phyloP scores from a whole-genome alignment of 35 echinoderm and acorn worm genomes.

The Lytechinus variegatus region DNA sequence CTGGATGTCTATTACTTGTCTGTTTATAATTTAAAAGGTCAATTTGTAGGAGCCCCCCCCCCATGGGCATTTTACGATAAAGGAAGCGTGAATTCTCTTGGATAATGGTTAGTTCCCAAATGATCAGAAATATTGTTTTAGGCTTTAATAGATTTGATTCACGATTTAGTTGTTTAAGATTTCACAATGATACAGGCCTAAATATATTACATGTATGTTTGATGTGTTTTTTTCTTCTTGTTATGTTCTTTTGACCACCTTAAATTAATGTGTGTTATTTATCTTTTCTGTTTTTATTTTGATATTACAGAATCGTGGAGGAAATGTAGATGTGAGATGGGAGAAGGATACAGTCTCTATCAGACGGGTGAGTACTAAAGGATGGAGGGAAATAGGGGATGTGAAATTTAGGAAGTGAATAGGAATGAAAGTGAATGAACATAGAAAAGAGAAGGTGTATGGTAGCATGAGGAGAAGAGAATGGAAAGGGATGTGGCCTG shows the following conservation, averaged over 20 bases:
- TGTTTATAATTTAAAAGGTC: not conserved
- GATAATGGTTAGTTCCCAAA: not conserved
- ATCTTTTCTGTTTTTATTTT: not conserved
- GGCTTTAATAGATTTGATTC: too few relatives aligned
- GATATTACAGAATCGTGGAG: not conserved
- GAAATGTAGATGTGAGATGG: conserved; percentile 25
- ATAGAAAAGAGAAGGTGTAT: not conserved
- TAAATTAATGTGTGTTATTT: not conserved
- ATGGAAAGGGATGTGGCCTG: not conserved
- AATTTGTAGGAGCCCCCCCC: not conserved
- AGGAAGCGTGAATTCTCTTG: not conserved
- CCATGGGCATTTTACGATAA: not conserved
- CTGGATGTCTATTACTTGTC: not conserved
- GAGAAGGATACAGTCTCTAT: conserved; percentile 13
- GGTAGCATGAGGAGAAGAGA: not conserved
- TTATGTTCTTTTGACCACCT: too few relatives aligned
- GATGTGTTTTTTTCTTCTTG: too few relatives aligned
- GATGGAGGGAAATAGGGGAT: not conserved
- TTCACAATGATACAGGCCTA: too few relatives aligned
- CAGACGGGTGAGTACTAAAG: not conserved
- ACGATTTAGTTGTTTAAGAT: too few relatives aligned
- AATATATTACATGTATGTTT: too few relatives aligned
- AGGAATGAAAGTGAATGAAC: not conserved
- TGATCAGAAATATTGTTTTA: not conserved
- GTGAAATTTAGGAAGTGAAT: too few relatives aligned